phyloP scores from a whole-genome alignment of 2,888 invertebrate species.

The Spodoptera littoralis region DNA sequence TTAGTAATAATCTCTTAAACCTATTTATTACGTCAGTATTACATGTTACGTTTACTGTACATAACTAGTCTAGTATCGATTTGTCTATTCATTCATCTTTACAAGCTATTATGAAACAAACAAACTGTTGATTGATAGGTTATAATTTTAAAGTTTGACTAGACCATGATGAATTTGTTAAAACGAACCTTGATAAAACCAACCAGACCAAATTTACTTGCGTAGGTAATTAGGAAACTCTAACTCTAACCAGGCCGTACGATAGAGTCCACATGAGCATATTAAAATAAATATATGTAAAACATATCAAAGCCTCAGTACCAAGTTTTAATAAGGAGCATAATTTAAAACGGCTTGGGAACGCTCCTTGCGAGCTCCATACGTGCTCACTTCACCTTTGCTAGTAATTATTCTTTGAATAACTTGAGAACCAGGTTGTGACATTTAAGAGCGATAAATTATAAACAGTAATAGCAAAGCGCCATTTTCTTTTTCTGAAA shows the following conservation, averaged over 20 bases:
- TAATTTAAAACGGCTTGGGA: slow-evolving; percentile 45
- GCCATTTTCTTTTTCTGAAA: too few species aligned
- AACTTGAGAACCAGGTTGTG: slow-evolving; percentile 24
- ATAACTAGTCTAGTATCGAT: too few species aligned
- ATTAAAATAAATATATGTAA: slow-evolving; percentile 27
- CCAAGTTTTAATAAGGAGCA: slow-evolving; percentile 44
- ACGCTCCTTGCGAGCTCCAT: slow-evolving; percentile 24
- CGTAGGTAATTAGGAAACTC: not conserved
- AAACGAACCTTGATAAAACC: too few species aligned
- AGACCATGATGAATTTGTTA: not conserved
- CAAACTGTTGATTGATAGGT: too few species aligned
- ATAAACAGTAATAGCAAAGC: not conserved
- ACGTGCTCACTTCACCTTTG: slow-evolving; percentile 48
- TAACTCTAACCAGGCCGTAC: not conserved
- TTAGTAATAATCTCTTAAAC: slow-evolving; percentile 24
- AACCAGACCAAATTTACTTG: too few species aligned
- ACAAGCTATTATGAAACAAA: too few species aligned
- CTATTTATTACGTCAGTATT: slow-evolving; percentile 21
- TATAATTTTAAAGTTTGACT: slow-evolving; percentile 1
- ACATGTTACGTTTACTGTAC: slow-evolving; percentile 1
- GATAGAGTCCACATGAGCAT: slow-evolving; percentile 6
- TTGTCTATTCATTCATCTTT: too few species aligned
- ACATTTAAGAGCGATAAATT: slow-evolving; percentile 15
- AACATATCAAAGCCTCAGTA: slow-evolving; percentile 30
- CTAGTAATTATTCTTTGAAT: slow-evolving; percentile 57